Evolutionary conservation across 2,888 invertebrate genomes (phyloP), one percentile per base, ranked within the genome.

Genomic region (Patella pellucida): DNA sequence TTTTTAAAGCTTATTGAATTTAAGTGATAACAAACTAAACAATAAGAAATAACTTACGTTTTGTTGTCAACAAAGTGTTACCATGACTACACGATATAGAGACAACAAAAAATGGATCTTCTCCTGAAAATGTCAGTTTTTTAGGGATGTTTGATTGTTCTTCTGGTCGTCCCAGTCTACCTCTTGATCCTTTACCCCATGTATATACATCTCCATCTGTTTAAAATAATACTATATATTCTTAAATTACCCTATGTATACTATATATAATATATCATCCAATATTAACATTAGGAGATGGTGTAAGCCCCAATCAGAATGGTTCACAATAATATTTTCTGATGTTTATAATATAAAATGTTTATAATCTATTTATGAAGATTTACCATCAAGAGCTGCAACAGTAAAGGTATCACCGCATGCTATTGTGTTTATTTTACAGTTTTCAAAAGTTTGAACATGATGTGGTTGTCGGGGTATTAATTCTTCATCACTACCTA

Each of bases 371-470:
- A 41, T 41, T 9, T 41, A 41, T 41, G 7, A 41, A 41, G 7
- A 5, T 73, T 71, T 78, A 84, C 90, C 89, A 79, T 87, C 83
- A 41, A 87, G 80, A 15, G 87, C 88, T 54, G 87, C 88, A 1
- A 89, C 85, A 51, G 89, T 89, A 79, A 89, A 90, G 0, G 89
- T 90, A 76, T 91, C 90, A 0, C 91, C 91, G 85, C 91, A 90
- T 0, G 87, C 85, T 4, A 91, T 85, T 71, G 79, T 78, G 41
- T 79, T 75, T 31, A 89, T 82, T 14, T 62, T 62, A 62, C 23
- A 19, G 62, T 80, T 81, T 51, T 79, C 76, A 56, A 79, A 78
- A 16, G 82, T 81, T 19, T 86, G 80, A 2, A 82, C 73, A n/a
- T 76, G 68, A 16, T 84, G 80, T 12, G 85, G 85, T 51, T 83